These are phyloP conservation scores for Pseudonaja textilis DNA, from an alignment of 2,113 vertebrate species.

Conservation along the genomic window DNA sequence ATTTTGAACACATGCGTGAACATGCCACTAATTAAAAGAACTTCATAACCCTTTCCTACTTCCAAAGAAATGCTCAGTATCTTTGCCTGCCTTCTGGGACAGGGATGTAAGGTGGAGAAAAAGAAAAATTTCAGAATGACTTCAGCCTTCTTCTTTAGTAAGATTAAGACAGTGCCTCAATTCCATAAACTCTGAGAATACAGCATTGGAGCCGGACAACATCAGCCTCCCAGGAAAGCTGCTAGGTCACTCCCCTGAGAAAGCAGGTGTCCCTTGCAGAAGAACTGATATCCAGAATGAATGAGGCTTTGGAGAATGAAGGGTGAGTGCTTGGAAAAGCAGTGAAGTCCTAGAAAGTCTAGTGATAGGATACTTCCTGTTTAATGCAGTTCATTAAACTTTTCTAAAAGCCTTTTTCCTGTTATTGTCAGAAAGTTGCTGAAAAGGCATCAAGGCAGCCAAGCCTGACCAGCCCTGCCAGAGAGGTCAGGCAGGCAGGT, in stretches of 20 bases:
- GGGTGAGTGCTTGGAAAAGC: neutral
- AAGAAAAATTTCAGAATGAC: neutral
- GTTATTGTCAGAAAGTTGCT: slow-evolving; percentile 1
- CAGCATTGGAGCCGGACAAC: neutral
- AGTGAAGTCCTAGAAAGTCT: slow-evolving; percentile 54
- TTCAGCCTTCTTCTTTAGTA: neutral
- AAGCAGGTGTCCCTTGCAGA: neutral
- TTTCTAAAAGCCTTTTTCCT: slow-evolving; percentile 44
- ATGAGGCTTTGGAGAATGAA: neutral
- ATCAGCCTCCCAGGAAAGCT: neutral
- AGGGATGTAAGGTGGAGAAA: neutral
- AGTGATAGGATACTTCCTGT: slow-evolving; percentile 57
- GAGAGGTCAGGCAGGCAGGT: slow-evolving; percentile 31
- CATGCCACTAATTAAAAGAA: neutral
- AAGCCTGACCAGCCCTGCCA: neutral
- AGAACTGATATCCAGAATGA: neutral
- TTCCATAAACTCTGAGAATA: neutral
- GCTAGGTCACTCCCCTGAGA: no score
- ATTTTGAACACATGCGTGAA: neutral
- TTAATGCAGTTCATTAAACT: slow-evolving; percentile 46
- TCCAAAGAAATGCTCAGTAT: neutral
- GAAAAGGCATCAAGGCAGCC: neutral
- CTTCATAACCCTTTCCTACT: neutral
- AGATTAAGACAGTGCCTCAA: neutral
- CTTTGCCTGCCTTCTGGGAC: neutral